Conservation (phyloP, 2,113 vertebrate species). For the Phainopepla nitens region DNA sequence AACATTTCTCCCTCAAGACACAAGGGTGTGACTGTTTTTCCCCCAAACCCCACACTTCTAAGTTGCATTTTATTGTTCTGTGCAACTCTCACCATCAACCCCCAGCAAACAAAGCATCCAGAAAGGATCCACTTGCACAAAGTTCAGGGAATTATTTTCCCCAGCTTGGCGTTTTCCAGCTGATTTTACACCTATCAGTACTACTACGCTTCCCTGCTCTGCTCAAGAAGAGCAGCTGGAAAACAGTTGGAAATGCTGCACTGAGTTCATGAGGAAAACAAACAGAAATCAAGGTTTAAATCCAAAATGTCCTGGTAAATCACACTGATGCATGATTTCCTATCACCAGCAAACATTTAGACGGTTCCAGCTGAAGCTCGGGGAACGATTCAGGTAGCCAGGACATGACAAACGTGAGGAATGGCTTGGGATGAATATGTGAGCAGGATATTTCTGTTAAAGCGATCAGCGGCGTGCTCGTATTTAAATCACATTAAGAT, state of each 20-base stretch:
- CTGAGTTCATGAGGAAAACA: constrained; percentile 1
- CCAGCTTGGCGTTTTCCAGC: neutral
- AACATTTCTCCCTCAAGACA: neutral
- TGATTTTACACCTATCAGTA: neutral
- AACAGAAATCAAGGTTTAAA: constrained; percentile 30
- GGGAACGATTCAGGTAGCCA: neutral
- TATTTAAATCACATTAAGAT: constrained; percentile 41
- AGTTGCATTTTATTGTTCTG: neutral
- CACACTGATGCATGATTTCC: neutral
- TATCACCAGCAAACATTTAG: neutral
- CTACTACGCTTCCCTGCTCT: neutral
- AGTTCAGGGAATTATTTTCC: neutral
- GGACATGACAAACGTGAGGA: neutral
- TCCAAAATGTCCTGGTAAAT: neutral
- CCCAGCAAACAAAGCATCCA: neutral
- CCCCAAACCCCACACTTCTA: neutral
- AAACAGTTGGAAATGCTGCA: neutral
- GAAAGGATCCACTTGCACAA: neutral
- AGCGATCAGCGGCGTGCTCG: neutral
- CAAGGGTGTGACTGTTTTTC: neutral
- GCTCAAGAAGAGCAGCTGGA: neutral
- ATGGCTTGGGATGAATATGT: neutral
- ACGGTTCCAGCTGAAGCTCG: neutral
- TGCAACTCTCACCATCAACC: neutral
- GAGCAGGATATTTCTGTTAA: constrained; percentile 18